phyloP scores from a whole-genome alignment of 2,888 invertebrate species.

The Muschampia plurimacula region DNA sequence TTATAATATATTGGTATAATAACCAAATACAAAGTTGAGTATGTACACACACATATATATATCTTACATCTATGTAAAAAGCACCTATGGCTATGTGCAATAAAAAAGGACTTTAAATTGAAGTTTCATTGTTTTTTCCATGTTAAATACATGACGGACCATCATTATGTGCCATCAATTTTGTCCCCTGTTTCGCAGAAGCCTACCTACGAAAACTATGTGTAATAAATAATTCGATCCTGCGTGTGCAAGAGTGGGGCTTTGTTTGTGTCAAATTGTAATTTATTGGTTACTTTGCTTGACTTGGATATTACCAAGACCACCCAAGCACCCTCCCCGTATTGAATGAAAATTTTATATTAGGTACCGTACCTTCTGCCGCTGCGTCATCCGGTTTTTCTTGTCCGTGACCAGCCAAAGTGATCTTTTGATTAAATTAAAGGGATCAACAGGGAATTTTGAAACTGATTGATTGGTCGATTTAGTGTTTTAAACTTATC shows the following conservation, averaged over 20 bases:
- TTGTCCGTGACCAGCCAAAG: constrained; percentile 77
- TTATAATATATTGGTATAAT: too few relatives aligned
- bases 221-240: constrained; percentile 78
- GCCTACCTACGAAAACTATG: constrained; percentile 28
- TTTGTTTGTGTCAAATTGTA: constrained; percentile 84
- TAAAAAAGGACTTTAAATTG: neutral
- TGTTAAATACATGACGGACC: constrained; percentile 17
- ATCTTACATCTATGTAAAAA: neutral
- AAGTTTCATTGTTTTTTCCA: constrained; percentile 2
- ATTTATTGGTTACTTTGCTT: constrained; percentile 81
- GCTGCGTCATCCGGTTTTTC: constrained; percentile 81
- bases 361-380: constrained; percentile 62
- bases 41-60: too few relatives aligned
- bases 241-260: constrained; percentile 73
- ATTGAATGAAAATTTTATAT: constrained; percentile 83
- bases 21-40: too few relatives aligned
- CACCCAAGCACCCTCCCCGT: constrained; percentile 56
- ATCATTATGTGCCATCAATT: constrained; percentile 30
- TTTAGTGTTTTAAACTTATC: constrained; percentile 79
- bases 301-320: constrained; percentile 79
- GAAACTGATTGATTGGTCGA: constrained; percentile 84
- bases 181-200: constrained; percentile 23
- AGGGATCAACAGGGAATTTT: constrained; percentile 83
- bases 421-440: constrained; percentile 85
- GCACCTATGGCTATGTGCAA: neutral